Evolutionary conservation across 2,113 vertebrate genomes (phyloP).

Genomic region (Melanotaenia duboulayi): DNA sequence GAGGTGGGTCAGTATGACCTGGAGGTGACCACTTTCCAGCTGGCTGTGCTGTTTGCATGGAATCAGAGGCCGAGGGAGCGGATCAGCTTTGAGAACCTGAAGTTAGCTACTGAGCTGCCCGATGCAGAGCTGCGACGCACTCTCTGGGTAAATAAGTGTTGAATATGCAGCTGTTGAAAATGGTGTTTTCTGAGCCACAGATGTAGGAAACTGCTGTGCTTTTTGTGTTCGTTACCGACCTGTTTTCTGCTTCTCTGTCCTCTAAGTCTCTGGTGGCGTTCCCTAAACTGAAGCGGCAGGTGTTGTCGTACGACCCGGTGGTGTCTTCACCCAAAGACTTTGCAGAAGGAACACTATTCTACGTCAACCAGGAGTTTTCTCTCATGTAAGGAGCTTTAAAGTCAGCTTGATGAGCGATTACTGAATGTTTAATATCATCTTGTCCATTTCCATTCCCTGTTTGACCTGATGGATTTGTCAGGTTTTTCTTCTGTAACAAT

Average conservation of each 20-base stretch:
- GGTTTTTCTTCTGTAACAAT: too few species aligned
- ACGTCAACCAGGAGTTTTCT: slow-evolving; percentile 99
- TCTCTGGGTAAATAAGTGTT: slow-evolving; percentile 88
- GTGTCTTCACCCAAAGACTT: slow-evolving; percentile 99
- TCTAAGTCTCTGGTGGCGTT: slow-evolving; percentile 97
- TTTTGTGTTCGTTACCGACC: not conserved
- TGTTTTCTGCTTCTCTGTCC: slow-evolving; percentile 15
- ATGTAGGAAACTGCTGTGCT: not conserved
- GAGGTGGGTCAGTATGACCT: slow-evolving; percentile 98
- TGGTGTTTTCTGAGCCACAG: not conserved
- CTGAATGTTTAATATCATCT: too few species aligned
- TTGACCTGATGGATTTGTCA: not conserved
- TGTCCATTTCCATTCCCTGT: not conserved
- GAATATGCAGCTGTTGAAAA: not conserved
- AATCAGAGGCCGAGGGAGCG: slow-evolving; percentile 99
- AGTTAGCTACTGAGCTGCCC: slow-evolving; percentile 96
- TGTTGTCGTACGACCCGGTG: slow-evolving; percentile 95
- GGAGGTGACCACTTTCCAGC: slow-evolving; percentile 98
- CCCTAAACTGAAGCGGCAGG: slow-evolving; percentile 98
- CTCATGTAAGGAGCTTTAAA: slow-evolving; percentile 90
- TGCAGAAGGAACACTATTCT: slow-evolving; percentile 97
- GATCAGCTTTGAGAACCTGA: slow-evolving; percentile 99
- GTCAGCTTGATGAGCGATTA: too few species aligned
- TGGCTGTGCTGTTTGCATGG: slow-evolving; percentile 98
- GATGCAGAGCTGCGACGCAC: slow-evolving; percentile 98